Base-by-base conservation (phyloP, 2,113 vertebrate genomes). In the Pachyramphus minor region DNA sequence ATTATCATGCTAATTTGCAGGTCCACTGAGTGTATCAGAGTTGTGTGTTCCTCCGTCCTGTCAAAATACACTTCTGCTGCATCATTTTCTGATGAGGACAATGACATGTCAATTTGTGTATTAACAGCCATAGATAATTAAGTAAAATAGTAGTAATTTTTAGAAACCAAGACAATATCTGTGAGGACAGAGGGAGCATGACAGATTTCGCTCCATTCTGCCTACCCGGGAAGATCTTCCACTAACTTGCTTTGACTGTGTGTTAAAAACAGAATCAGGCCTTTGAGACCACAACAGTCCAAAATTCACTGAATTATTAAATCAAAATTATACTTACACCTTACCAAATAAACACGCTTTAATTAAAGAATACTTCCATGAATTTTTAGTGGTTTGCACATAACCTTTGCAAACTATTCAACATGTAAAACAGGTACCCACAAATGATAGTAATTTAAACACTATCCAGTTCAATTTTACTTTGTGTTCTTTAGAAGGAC, bases 1-100 rank as follows among this genome's bases (percentile, higher is more conserved):
- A 30, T 96, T 87, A 71, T 96, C 95, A 94, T 93, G 90, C 69
- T 49, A 53, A 90, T 96, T 80, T 82, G 50, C 77, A 89, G 87
- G 69, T 96, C 81, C 88, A 74, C 55, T 66, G 76, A 85, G 49
- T 62, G 33, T 47, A 73, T 94, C 60, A 93, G 91, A 71, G 59
- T 59, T 84, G 83, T 86, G 86, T 93, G 89, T 60, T 93, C 47
- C 39, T 76, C 41, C 3, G 14, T 55, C 64, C 62, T 64, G 8
- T 53, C 74, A 85, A 93, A 71, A 84, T 35, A 21, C 0, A 1
- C 31, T 91, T 66, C 68, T 92, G 69, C 73, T 93, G 10, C 78
- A 73, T 82, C 5, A 1, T 53, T 84, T 89, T 53, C 60, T 89
- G 58, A 25, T 0, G 0, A 22, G 11, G 39, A 47, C 22, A 53